Evolutionary conservation across 2,888 invertebrate genomes (phyloP), one percentile per base, ranked within the genome.

Genomic region (Agrotis ipsilon): DNA sequence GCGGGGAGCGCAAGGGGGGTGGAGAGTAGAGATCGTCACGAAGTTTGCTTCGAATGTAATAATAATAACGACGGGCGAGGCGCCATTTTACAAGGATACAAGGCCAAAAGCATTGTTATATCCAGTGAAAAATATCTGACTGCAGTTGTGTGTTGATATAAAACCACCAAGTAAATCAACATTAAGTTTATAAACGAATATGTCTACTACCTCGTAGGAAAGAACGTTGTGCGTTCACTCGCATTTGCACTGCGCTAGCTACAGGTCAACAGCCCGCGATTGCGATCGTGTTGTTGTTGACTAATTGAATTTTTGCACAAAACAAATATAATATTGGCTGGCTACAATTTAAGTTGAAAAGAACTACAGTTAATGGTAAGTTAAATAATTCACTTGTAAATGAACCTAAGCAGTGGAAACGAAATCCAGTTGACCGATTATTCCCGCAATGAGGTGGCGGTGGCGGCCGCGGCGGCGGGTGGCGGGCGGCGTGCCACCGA

Each of bases 61-160:
- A 95, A 95, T 94, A 94, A 95, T 93, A 94, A 92, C 91, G 91
- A 91, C 92, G 92, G 92, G 93, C 92, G 93, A 93, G 94, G 95
- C 95, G 95, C 96, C 95, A 95, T 95, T 95, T 95, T 95, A 95
- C 94, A 95, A 95, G 94, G 95, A 95, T 94, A 93, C 94, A 94
- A 94, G 94, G 94, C 94, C 92, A 91, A 92, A 92, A 93, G 90
- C 87, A 92, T 93, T 93, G 92, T 93, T 91, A 86, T 82, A 91
- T 88, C 87, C 89, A 88, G 87, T 91, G 87, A 87, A 92, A 90
- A 89, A 87, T 81, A 86, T 82, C 83, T 83, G 79, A 72, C 59
- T 85, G 81, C 78, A 81, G 79, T 80, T 85, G 76, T 83, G 68
- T 57, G 64, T 80, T 69, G 58, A 69, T 73, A 46, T 73, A 58